Base-by-base conservation (phyloP, 64 coral and sea anemone species). In the Actinia tenebrosa region DNA sequence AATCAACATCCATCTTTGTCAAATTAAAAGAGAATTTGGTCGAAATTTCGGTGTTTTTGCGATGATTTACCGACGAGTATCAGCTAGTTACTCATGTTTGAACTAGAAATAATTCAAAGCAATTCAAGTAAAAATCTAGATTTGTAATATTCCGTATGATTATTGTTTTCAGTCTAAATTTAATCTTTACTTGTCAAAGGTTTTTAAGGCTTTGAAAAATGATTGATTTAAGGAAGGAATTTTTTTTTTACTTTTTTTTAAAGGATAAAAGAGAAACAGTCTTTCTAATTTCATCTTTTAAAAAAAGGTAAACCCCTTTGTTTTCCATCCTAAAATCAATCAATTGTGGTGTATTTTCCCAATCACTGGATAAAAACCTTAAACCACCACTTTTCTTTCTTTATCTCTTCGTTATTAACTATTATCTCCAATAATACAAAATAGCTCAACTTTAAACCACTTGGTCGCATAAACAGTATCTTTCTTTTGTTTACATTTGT, bases 391-490 rank as follows among this genome's bases (percentile, higher is more conserved):
- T 75, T 75, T 75, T 10, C 13, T 5, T 75, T 75, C 27, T 75
- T 42, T 75, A 69, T 69, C 64, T 69, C 64, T 14, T 75, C 23
- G 10, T 75, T 75, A 30, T 75, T 75, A 75, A 42, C 69, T 37
- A 75, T 30, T 42, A 75, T 75, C 25, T 75, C 23, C 69, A 66
- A 6, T 75, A 75, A 75, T 75, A 42, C 25, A 30, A 75, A 75
- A 75, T 30, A 42, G 69, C 26, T 42, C 27, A 75, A 75, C 69
- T 75, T 75, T 75, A 75, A 75, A 75, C 69, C 69, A 75, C 23
- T 75, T 11, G 69, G 23, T 15, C 7, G 69, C 25, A 75, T 10
- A 75, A 75, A 11, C 69, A 15, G 27, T 75, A 75, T 75, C 27
- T 42, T 75, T 42, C 26, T 19, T 75, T 75, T 69, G 64, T 69